Base-by-base conservation (phyloP, 1,140 invertebrate genomes). In the Zaprionus tsacasi region DNA sequence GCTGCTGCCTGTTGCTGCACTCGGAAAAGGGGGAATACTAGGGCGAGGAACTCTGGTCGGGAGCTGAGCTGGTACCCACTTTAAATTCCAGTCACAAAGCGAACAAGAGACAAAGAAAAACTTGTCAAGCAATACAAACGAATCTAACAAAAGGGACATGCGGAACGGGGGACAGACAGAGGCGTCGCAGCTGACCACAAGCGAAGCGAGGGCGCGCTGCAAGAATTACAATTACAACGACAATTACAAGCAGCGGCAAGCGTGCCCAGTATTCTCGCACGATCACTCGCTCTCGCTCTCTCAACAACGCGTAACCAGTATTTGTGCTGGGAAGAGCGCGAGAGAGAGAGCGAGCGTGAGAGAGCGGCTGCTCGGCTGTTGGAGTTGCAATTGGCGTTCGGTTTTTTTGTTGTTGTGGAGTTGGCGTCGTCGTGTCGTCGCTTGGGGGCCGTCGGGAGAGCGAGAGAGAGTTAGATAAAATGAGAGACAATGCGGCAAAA, bases 51-150 rank as follows among this genome's bases (percentile, higher is more conserved):
- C n/a, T 6, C 40, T 43, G 12, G 38, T 2, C 21, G 50, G 17
- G 56, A 11, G 12, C 27, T 40, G 7, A 25, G 43, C 33, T 40
- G 59, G 68, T 30, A 21, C n/a, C 63, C 58, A 75, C 83, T 82
- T 86, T 79, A 82, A 74, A 86, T 86, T 87, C 82, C 79, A 71
- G 79, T 87, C 82, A 79, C 82, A 72, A 55, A 58, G 59, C 76
- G 76, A 58, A 76, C 56, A 48, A 45, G 61, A 81, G 71, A 78
- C 69, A 79, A 61, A 87, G 76, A 74, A 78, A 77, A 82, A 79
- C 72, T 87, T 77, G 82, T 74, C 76, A 70, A 71, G 64, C 68
- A 66, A 69, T 56, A 45, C 72, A 64, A 76, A 72, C 71, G 69
- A 67, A 82, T 86, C 83, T 88, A 79, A 79, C 82, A 76, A 79